Conservation (phyloP, 1,140 invertebrate species). For the Ptiloglossa arizonensis region DNA sequence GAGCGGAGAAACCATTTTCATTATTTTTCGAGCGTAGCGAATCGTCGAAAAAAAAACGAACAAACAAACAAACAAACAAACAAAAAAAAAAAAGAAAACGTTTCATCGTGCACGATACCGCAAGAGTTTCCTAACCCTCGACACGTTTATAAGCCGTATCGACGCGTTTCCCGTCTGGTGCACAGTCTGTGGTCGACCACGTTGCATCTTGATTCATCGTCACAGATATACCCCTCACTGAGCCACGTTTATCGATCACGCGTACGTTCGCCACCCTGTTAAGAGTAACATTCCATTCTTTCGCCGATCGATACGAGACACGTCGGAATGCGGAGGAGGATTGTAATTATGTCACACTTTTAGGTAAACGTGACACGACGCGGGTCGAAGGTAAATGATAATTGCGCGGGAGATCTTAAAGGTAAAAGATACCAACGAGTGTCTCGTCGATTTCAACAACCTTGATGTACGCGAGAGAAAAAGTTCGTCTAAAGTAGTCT, state of each 20-base stretch:
- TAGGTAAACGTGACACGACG: too few relatives aligned
- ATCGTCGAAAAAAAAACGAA: too few relatives aligned
- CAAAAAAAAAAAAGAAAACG: too few relatives aligned
- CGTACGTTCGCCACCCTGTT: neutral
- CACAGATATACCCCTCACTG: neutral
- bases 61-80: too few relatives aligned
- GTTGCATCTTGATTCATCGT: neutral
- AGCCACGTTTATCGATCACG: neutral
- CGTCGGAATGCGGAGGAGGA: neutral
- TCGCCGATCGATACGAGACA: neutral
- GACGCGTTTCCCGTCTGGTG: conserved; percentile 5
- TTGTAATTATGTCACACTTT: neutral
- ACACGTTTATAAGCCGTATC: neutral
- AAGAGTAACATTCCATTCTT: neutral
- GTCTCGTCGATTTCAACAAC: neutral
- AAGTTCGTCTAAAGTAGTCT: too few relatives aligned
- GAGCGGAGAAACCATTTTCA: too few relatives aligned
- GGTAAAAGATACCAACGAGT: too few relatives aligned
- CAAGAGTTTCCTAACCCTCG: neutral
- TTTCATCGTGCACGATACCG: too few relatives aligned
- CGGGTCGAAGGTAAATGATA: too few relatives aligned
- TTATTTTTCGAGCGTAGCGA: too few relatives aligned
- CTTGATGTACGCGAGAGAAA: too few relatives aligned
- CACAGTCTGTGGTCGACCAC: conserved; percentile 4
- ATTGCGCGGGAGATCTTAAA: too few relatives aligned